Conservation (phyloP, 2,113 vertebrate species). For the Ginglymostoma cirratum region DNA sequence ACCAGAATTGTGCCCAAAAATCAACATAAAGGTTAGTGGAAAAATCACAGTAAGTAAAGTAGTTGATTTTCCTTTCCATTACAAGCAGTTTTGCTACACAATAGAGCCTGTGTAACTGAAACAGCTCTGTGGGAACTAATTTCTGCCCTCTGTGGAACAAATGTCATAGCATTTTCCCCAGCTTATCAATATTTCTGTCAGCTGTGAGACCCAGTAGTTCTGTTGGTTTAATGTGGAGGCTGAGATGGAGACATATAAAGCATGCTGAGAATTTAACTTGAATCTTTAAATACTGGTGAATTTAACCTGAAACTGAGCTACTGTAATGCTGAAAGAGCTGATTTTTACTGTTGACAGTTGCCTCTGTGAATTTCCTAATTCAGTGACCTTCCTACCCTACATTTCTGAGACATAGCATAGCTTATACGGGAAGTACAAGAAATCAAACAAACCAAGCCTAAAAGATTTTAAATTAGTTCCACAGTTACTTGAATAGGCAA, state of each 20-base stretch:
- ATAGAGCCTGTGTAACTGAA: neutral
- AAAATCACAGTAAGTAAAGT: neutral
- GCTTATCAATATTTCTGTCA: slow-evolving; percentile 3
- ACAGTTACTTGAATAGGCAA: neutral
- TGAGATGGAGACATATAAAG: neutral
- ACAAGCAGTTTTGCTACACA: neutral
- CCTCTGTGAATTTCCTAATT: neutral
- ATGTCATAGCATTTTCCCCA: neutral
- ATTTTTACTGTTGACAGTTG: neutral
- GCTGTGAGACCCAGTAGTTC: neutral
- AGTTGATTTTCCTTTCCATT: neutral
- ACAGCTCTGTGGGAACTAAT: neutral
- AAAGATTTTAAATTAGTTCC: neutral
- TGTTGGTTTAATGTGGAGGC: neutral
- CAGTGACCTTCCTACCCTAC: neutral
- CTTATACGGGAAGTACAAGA: neutral
- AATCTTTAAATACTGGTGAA: neutral
- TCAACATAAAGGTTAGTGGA: neutral
- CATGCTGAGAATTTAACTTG: slow-evolving; percentile 12
- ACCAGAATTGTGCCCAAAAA: neutral
- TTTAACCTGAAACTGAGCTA: neutral
- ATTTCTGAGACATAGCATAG: neutral
- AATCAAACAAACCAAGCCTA: neutral
- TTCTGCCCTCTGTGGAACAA: neutral
- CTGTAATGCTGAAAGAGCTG: neutral